Percentiles rank a stretch among this genome's conserved stretches.
phyloP scores from a whole-genome alignment of 2,888 invertebrate genomes.

The Drosophila paranaensis region DNA sequence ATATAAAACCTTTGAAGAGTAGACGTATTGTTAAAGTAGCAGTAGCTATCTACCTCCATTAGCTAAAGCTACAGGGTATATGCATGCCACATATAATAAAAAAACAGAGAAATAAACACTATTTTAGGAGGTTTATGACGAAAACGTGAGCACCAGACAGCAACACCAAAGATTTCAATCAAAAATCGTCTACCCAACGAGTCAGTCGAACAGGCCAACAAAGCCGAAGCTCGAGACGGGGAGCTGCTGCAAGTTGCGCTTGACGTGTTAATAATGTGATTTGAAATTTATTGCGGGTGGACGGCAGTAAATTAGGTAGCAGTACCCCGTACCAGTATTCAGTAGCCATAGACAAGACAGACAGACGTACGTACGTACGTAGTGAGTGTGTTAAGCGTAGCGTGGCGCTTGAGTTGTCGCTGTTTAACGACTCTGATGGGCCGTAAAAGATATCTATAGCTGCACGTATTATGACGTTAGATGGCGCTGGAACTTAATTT shows the following conservation, averaged over 20 bases:
- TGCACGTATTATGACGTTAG: slow-evolving; percentile 68
- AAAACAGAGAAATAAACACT: slow-evolving; percentile 59
- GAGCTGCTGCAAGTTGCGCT: slow-evolving; percentile 57
- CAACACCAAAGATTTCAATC: slow-evolving; percentile 73
- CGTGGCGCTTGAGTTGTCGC: slow-evolving; percentile 35
- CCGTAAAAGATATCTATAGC: slow-evolving; percentile 70
- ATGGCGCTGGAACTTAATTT: slow-evolving; percentile 69
- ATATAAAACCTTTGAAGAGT: no score
- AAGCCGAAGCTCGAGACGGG: slow-evolving; percentile 7
- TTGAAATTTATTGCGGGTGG: slow-evolving; percentile 76
- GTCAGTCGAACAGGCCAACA: slow-evolving; percentile 26
- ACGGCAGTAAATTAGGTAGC: slow-evolving; percentile 68
- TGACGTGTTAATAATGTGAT: slow-evolving; percentile 78
- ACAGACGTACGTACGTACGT: slow-evolving; percentile 3
- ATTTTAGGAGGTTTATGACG: slow-evolving; percentile 60
- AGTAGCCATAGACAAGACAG: slow-evolving; percentile 15
- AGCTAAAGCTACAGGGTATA: slow-evolving; percentile 6
- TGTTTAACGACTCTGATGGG: slow-evolving; percentile 67
- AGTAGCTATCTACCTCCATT: no score
- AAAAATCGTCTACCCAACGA: slow-evolving; percentile 62
- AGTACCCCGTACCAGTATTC: slow-evolving; percentile 32
- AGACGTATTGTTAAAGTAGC: no score
- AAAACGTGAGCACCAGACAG: slow-evolving; percentile 64
- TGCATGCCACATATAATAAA: slow-evolving; percentile 5
- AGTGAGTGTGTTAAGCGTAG: slow-evolving; percentile 29